Conservation (phyloP, 2,113 vertebrate species). For the Corythornis madagascariensis region DNA sequence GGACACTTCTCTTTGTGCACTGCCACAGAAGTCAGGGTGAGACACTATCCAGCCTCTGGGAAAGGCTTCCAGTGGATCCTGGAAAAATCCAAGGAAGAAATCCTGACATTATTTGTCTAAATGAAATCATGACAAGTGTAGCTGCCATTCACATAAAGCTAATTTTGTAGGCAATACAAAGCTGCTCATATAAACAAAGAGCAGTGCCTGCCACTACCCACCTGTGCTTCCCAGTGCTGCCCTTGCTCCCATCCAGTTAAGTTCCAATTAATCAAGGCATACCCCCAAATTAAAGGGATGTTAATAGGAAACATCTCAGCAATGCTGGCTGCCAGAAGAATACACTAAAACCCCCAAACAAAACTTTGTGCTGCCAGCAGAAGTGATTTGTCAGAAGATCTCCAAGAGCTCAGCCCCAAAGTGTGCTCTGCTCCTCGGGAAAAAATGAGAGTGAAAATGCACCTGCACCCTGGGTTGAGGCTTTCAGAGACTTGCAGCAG, state of each 20-base stretch:
- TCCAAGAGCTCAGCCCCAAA: not conserved
- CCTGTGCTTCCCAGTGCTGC: not conserved
- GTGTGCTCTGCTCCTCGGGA: not conserved
- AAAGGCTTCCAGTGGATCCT: slow-evolving; percentile 15
- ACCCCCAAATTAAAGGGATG: slow-evolving; percentile 24
- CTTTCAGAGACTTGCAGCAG: not conserved
- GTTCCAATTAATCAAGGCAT: not conserved
- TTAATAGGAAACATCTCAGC: not conserved
- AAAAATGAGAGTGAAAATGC: not conserved
- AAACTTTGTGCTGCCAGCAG: not conserved
- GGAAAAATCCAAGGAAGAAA: slow-evolving; percentile 44
- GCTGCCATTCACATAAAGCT: slow-evolving; percentile 22
- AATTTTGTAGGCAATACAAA: slow-evolving; percentile 50
- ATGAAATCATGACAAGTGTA: slow-evolving; percentile 14
- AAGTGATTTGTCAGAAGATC: not conserved
- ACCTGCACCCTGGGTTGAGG: not conserved
- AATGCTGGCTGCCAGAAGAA: not conserved
- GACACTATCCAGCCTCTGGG: slow-evolving; percentile 6
- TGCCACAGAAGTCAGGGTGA: slow-evolving; percentile 8
- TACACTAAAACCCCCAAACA: not conserved
- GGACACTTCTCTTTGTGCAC: not conserved
- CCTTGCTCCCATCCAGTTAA: not conserved
- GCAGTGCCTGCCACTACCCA: not conserved
- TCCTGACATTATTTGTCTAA: slow-evolving; percentile 37
- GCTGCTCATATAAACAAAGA: slow-evolving; percentile 8